Conservation (phyloP, 2,797 vertebrate genomes). For the Urosaurus nigricauda region DNA sequence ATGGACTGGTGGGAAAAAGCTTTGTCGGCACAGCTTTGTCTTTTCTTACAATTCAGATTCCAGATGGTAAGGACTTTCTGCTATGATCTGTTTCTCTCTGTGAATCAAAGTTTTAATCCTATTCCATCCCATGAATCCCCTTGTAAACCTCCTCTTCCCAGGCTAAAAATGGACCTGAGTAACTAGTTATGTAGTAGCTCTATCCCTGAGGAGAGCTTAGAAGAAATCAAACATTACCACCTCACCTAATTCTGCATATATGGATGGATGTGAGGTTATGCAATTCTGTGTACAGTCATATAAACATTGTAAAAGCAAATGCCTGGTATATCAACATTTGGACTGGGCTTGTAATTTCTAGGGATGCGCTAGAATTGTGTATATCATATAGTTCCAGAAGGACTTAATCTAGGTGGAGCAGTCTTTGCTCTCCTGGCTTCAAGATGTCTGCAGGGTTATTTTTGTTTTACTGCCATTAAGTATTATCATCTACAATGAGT, state of each 20-base stretch:
- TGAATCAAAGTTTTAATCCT: not conserved
- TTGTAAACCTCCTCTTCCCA: not conserved
- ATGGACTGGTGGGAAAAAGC: no score
- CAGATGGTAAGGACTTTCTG: not conserved
- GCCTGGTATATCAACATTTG: not conserved
- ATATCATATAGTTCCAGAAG: not conserved
- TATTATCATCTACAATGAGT: not conserved
- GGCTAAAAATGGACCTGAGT: not conserved
- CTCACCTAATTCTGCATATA: not conserved
- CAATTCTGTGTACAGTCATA: no score
- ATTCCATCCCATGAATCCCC: not conserved
- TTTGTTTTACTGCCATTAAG: constrained; percentile 26
- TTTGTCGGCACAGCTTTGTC: not conserved
- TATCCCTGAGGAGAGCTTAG: not conserved
- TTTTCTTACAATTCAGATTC: not conserved
- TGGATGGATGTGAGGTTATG: not conserved
- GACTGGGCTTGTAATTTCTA: not conserved
- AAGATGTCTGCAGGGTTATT: constrained; percentile 27
- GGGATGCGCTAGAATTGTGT: not conserved
- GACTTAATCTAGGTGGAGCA: not conserved
- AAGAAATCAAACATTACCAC: not conserved
- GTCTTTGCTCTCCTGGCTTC: not conserved
- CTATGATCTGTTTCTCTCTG: not conserved
- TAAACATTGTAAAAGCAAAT: no score
- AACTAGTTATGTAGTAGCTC: not conserved